Evolutionary conservation across 1,140 invertebrate species (phyloP).

Genomic region (Mactra quadrangularis): DNA sequence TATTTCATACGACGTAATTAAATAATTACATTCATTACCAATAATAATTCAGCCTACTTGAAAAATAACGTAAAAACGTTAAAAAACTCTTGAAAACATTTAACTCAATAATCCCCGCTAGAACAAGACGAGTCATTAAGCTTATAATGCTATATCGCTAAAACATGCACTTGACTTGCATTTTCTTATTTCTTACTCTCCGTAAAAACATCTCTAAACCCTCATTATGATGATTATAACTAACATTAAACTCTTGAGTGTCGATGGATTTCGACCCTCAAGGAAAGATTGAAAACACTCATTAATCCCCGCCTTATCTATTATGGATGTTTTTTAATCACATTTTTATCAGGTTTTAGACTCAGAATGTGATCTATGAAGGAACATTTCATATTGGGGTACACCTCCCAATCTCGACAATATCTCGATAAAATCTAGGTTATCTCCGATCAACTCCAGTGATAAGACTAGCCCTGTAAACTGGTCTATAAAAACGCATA

Average conservation of each 20-base stretch:
- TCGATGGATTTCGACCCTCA: not conserved
- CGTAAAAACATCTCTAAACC: slow-evolving; percentile 14
- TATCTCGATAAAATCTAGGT: slow-evolving; percentile 23
- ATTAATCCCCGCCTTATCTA: slow-evolving; percentile 58
- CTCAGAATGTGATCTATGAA: slow-evolving; percentile 46
- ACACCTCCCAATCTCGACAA: slow-evolving; percentile 39
- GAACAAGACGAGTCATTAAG: too few species aligned
- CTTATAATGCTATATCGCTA: too few species aligned
- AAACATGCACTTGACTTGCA: slow-evolving; percentile 29
- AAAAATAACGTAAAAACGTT: too few species aligned
- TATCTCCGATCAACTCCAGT: too few species aligned
- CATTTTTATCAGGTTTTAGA: slow-evolving; percentile 52
- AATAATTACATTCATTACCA: too few species aligned
- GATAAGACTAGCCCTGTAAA: too few species aligned
- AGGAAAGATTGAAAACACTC: slow-evolving; percentile 26
- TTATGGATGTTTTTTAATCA: slow-evolving; percentile 60
- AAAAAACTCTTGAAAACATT: too few species aligned
- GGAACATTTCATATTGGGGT: slow-evolving; percentile 40
- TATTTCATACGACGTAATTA: too few species aligned
- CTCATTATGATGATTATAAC: slow-evolving; percentile 15
- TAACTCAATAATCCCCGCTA: too few species aligned
- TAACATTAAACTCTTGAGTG: slow-evolving; percentile 26
- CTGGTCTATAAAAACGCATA: too few species aligned
- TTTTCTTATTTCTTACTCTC: not conserved
- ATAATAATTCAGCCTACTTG: too few species aligned